phyloP scores from a whole-genome alignment of 2,797 vertebrate genomes.

The Chelon auratus region DNA sequence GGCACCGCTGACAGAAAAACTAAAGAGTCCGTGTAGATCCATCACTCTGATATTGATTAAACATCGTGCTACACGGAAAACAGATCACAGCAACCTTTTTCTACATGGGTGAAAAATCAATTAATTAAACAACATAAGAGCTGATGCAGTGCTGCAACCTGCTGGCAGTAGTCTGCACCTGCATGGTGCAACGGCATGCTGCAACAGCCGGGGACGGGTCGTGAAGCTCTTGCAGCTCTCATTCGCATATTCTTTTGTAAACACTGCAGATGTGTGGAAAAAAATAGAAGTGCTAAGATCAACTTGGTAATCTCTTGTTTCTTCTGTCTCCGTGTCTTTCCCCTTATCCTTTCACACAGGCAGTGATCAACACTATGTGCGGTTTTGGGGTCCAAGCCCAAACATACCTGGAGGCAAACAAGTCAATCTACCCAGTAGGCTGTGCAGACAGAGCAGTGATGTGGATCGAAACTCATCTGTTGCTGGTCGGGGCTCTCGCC shows the following conservation, averaged over 20 bases:
- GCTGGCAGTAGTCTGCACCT: constrained; percentile 59
- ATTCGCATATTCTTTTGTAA: constrained; percentile 23
- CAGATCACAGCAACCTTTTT: constrained; percentile 54
- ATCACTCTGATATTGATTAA: constrained; percentile 58
- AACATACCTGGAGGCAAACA: constrained; percentile 73
- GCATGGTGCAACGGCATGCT: constrained; percentile 46
- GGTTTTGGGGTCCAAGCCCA: constrained; percentile 83
- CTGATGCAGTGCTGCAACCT: constrained; percentile 70
- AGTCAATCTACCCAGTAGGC: constrained; percentile 82
- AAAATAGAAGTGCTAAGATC: too few relatives aligned
- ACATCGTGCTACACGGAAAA: constrained; percentile 48
- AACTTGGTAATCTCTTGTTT: too few relatives aligned
- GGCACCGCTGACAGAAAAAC: constrained; percentile 14
- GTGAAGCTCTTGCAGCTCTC: constrained; percentile 1
- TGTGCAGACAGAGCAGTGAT: constrained; percentile 81
- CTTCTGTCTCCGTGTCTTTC: constrained; percentile 2
- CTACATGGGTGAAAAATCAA: constrained; percentile 38
- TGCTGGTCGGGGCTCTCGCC: constrained; percentile 81
- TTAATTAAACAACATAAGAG: constrained; percentile 53
- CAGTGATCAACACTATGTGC: constrained; percentile 86
- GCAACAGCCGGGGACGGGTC: background rate
- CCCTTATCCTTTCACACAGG: constrained; percentile 57
- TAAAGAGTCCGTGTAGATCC: constrained; percentile 41
- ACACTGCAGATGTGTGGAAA: constrained; percentile 2
- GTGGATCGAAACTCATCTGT: constrained; percentile 86